Percentiles rank a stretch among this genome's conserved stretches.
Evolutionary conservation across 2,888 invertebrate genomes (phyloP).

Genomic region (Myathropa florea): DNA sequence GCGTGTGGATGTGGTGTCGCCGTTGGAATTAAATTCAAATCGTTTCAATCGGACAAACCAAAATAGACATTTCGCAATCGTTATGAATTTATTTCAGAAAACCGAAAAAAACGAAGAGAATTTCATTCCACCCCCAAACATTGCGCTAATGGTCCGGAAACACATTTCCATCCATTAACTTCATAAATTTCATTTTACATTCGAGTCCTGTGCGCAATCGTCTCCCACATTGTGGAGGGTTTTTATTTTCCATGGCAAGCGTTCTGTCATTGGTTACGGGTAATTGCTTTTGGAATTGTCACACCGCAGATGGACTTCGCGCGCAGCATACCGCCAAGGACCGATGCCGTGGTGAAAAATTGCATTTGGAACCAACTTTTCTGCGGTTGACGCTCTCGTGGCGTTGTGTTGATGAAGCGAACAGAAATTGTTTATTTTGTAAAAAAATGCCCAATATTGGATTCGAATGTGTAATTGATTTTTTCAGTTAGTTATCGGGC

Average conservation of each 20-base stretch:
- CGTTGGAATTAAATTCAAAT: slow-evolving; percentile 36
- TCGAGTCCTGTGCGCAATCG: slow-evolving; percentile 15
- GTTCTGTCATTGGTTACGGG: slow-evolving; percentile 21
- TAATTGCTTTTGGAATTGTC: slow-evolving; percentile 53
- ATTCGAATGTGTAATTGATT: slow-evolving; percentile 12
- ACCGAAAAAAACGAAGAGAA: background rate
- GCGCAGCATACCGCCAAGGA: background rate
- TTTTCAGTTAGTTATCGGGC: slow-evolving; percentile 22
- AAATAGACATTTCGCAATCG: slow-evolving; percentile 37
- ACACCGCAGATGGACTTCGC: slow-evolving; percentile 42
- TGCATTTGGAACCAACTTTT: slow-evolving; percentile 1
- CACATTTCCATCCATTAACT: slow-evolving; percentile 48
- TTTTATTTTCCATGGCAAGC: background rate
- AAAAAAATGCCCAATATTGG: slow-evolving; percentile 3
- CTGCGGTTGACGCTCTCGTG: background rate
- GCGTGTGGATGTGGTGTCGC: background rate
- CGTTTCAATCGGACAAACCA: slow-evolving; percentile 28
- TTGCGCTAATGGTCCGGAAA: slow-evolving; percentile 42
- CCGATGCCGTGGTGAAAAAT: background rate
- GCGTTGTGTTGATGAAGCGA: background rate
- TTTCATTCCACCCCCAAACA: slow-evolving; percentile 12
- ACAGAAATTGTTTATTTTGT: slow-evolving; percentile 7
- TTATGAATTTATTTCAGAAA: background rate
- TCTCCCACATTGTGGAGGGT: background rate
- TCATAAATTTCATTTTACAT: slow-evolving; percentile 35